These are phyloP conservation scores for Rhabditoides inermis DNA, from an alignment of 2,888 invertebrate species.

Conservation along the genomic window DNA sequence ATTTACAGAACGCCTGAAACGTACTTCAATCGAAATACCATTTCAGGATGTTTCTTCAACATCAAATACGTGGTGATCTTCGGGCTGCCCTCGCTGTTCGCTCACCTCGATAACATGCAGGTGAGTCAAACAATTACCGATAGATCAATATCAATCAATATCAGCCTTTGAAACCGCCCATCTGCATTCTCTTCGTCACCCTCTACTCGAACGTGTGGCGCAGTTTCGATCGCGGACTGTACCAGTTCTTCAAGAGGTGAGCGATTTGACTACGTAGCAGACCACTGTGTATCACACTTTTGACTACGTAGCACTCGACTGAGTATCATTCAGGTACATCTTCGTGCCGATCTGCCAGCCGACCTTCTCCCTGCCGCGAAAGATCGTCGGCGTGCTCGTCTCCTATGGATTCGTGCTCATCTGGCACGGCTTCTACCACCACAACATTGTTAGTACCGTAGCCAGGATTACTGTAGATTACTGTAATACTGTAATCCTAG, in stretches of 20 bases:
- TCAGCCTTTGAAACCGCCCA: slow-evolving; percentile 53
- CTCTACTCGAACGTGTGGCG: slow-evolving; percentile 57
- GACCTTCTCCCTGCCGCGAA: slow-evolving; percentile 50
- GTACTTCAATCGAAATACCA: not conserved
- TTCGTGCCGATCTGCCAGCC: slow-evolving; percentile 56
- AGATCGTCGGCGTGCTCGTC: slow-evolving; percentile 53
- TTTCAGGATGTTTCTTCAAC: slow-evolving; percentile 55
- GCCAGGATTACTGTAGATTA: too few species aligned
- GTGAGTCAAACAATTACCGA: too few species aligned
- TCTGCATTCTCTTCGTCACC: slow-evolving; percentile 56
- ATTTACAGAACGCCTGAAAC: not conserved
- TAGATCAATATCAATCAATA: too few species aligned
- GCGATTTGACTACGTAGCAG: too few species aligned
- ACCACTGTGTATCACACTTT: slow-evolving; percentile 16
- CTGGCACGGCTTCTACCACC: slow-evolving; percentile 56
- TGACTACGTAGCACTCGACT: too few species aligned
- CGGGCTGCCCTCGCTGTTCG: slow-evolving; percentile 54
- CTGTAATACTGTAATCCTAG: too few species aligned
- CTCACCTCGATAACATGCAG: slow-evolving; percentile 54
- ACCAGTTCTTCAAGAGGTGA: slow-evolving; percentile 55
- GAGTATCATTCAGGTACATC: too few species aligned
- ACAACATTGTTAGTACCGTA: slow-evolving; percentile 48
- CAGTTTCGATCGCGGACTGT: slow-evolving; percentile 56
- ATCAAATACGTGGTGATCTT: slow-evolving; percentile 57
- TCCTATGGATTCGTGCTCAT: slow-evolving; percentile 55